Base-by-base conservation (phyloP, 1,140 invertebrate genomes). In the Agrilus planipennis region DNA sequence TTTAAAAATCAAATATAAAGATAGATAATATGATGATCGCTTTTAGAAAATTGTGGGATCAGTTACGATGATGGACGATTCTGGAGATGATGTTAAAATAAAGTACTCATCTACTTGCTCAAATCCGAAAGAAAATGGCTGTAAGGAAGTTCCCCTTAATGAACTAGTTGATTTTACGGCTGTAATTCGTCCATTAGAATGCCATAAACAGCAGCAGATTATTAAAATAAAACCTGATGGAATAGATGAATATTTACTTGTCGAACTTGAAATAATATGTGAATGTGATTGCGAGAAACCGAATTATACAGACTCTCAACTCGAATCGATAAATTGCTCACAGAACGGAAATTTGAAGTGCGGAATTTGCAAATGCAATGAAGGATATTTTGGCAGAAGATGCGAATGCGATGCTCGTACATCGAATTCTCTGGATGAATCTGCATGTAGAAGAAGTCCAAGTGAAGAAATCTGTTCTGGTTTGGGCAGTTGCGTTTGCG, bases 201-300 rank as follows among this genome's bases (percentile, higher is more conserved):
- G 84, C 61, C 72, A 39, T 76, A 89, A 59, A 73, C 89, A 87
- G 79, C 78, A 73, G 17, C 82, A 88, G 58, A 72, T 64, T 10
- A 85, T 95, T 52, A 68, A 79, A 37, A 94, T 97, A 46, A 91
- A 91, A 66, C 91, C 91, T 1, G 87, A 93, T 16, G 91, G 89
- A 46, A 78, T 95, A 27, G 84, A 86, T 43, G 93, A 96, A 62
- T 80, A 75, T 54, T 67, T 96, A 4, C 71, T 72, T 4, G 75
- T 96, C 1, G 79, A 91, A 49, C 58, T 96, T 41, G 80, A 91
- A 54, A 84, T 94, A 73, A 63, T 89, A 1, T 96, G 91, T 55
- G 80, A 89, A 47, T 97, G 91, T 54, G 78, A 80, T 16, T 96
- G 91, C 63, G 87, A 90, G 58, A 68, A 71, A 42, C 61, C 64